Conservation (phyloP, 2,113 vertebrate species). For the Stomatorhinus ivindoensis region DNA sequence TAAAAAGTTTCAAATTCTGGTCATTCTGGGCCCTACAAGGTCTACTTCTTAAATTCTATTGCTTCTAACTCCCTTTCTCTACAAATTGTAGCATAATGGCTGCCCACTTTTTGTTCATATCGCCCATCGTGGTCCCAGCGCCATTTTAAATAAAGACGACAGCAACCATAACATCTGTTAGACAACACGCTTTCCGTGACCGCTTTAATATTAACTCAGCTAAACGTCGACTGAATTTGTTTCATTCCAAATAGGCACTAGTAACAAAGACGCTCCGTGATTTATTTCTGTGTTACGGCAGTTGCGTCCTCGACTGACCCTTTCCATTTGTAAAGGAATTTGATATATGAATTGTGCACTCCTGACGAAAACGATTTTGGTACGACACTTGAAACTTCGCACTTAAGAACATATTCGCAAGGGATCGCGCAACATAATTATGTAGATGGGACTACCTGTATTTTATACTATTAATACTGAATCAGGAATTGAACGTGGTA, state of each 20-base stretch:
- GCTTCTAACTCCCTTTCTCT: constrained; percentile 20
- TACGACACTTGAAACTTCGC: neutral
- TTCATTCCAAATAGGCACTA: constrained; percentile 20
- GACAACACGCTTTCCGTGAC: neutral
- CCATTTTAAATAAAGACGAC: constrained; percentile 69
- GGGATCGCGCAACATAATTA: neutral
- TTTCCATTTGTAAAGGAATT: constrained; percentile 34
- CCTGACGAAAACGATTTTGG: neutral
- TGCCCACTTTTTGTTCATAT: constrained; percentile 68
- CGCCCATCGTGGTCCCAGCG: constrained; percentile 64
- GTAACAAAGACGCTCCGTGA: constrained; percentile 38
- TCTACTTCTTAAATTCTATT: neutral
- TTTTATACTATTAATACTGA: neutral
- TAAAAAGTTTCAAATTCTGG: neutral
- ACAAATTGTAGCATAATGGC: constrained; percentile 61
- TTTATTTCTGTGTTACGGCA: constrained; percentile 46
- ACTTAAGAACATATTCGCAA: neutral
- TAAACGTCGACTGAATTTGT: constrained; percentile 31
- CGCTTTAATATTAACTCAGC: constrained; percentile 1
- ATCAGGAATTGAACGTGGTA: neutral
- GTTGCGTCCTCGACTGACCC: constrained; percentile 38
- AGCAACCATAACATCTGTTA: constrained; percentile 24
- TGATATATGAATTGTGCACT: constrained; percentile 33
- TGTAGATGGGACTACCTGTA: neutral
- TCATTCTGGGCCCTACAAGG: neutral